Evolutionary conservation across 2,888 invertebrate species (phyloP).

Genomic region (Apotomis betuletana): DNA sequence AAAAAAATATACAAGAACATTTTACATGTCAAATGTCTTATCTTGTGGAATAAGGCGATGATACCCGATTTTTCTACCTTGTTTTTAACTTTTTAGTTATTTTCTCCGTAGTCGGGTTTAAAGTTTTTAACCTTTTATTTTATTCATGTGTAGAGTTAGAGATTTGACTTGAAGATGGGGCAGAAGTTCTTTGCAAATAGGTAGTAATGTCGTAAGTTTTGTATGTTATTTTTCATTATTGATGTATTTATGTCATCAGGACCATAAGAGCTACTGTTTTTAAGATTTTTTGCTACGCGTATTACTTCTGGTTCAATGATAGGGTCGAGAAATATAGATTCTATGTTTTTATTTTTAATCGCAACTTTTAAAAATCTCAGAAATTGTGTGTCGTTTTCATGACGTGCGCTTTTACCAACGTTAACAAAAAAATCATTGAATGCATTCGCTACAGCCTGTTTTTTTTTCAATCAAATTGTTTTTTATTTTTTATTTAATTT

Average conservation of each 20-base stretch:
- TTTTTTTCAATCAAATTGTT: background rate
- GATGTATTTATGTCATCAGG: background rate
- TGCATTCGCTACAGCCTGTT: background rate
- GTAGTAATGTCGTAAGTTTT: no score
- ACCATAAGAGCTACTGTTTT: background rate
- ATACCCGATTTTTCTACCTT: no score
- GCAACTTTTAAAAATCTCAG: background rate
- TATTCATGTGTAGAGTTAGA: no score
- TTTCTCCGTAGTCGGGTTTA: no score
- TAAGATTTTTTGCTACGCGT: background rate
- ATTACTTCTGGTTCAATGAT: conserved; percentile 8
- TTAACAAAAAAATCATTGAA: background rate
- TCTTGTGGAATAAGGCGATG: no score
- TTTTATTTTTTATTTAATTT: background rate
- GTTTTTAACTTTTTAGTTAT: no score
- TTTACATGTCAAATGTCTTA: no score
- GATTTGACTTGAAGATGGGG: no score
- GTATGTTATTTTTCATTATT: background rate
- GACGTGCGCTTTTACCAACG: background rate
- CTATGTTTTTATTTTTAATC: background rate
- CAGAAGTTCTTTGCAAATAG: no score
- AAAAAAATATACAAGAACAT: no score
- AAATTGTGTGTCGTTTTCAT: background rate
- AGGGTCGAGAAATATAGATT: background rate
- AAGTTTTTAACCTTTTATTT: no score